Evolutionary conservation across 1,140 invertebrate species (phyloP), one percentile per base, ranked within the genome.

Genomic region (Armadillidium nasatum): DNA sequence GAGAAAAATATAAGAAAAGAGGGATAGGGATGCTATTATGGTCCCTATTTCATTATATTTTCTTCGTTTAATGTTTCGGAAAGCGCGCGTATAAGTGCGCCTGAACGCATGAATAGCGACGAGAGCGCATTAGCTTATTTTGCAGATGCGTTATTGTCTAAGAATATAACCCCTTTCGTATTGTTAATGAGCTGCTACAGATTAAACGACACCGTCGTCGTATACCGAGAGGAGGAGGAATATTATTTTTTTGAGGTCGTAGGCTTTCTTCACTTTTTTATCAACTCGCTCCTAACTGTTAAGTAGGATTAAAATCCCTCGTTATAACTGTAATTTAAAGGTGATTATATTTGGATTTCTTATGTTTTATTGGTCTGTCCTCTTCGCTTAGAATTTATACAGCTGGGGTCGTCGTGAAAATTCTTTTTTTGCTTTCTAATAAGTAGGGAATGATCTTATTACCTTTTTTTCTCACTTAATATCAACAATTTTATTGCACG

Each of bases 311-410:
- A 60, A 7, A 60, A 60, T 3, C 2, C 2, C 50, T 4, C 2
- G 19, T 7, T 60, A 60, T 60, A 7, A 60, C 9, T 60, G 50
- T 60, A 60, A 60, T 60, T 60, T 60, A 60, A 60, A 60, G 50
- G 50, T 60, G 50, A 60, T 60, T 60, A 2, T 60, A 60, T 60
- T 60, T 19, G 50, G 50, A 60, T 60, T 60, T 60, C 7, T 60
- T 60, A 19, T 60, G 2, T 60, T 60, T 60, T 60, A 60, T 60
- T 19, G 50, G 50, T 9, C 46, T 10, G 46, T 50, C 46, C 46
- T 50, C 15, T 50, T 10, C 46, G 15, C 15, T 50, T 50, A 50
- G 46, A 50, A 50, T 50, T 50, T 50, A 50, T 50, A 50, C 46
- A 50, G 46, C 46, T 50, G 46, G 46, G 46, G 9, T 50, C 46